These are phyloP conservation scores for Muscina levida DNA, from an alignment of 2,888 invertebrate species.

Conservation along the genomic window DNA sequence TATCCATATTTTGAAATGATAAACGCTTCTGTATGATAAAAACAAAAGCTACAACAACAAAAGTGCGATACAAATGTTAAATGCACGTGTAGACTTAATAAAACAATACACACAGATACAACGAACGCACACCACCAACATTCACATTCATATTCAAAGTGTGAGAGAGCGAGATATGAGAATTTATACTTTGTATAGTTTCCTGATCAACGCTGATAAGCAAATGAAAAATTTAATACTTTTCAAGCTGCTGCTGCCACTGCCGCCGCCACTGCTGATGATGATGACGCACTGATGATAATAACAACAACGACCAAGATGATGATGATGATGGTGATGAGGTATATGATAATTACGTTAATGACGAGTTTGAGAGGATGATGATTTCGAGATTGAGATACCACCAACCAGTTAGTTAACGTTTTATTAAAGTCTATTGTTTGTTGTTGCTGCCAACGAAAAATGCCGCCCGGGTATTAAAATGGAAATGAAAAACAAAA, in stretches of 20 bases:
- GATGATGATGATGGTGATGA: slow-evolving; percentile 13
- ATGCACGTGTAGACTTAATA: slow-evolving; percentile 34
- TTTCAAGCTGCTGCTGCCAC: background rate
- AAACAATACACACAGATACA: slow-evolving; percentile 29
- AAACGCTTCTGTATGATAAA: slow-evolving; percentile 40
- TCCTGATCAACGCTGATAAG: slow-evolving; percentile 50
- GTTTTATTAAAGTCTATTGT: slow-evolving; percentile 38
- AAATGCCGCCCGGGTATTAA: background rate
- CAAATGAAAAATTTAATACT: slow-evolving; percentile 47
- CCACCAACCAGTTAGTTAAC: slow-evolving; percentile 19
- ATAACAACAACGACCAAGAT: slow-evolving; percentile 8
- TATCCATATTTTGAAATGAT: slow-evolving; percentile 27
- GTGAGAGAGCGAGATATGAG: slow-evolving; percentile 5
- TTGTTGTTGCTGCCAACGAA: background rate
- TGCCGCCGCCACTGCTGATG: slow-evolving; percentile 8
- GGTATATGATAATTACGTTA: slow-evolving; percentile 12
- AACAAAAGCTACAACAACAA: slow-evolving; percentile 23
- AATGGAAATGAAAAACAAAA: background rate
- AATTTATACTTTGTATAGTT: slow-evolving; percentile 38
- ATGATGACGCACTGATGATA: slow-evolving; percentile 7
- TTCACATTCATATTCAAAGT: slow-evolving; percentile 5
- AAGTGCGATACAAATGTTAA: slow-evolving; percentile 4
- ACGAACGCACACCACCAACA: background rate
- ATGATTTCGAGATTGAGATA: slow-evolving; percentile 37
- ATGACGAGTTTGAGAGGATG: slow-evolving; percentile 4